Base-by-base conservation (phyloP, 2,113 vertebrate genomes). In the Ptilonorhynchus violaceus region DNA sequence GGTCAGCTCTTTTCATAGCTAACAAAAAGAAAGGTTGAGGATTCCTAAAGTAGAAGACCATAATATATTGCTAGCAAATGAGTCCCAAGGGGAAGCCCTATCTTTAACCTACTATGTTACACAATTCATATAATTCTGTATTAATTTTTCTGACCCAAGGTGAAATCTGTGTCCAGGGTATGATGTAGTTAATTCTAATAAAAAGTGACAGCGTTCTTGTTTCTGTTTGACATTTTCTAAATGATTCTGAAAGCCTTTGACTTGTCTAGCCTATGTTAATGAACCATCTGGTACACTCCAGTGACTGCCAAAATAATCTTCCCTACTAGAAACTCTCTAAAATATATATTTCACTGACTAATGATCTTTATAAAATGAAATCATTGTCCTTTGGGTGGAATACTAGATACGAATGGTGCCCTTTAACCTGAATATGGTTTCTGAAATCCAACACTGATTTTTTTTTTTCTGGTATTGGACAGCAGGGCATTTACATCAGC, bases 101-200 rank as follows among this genome's bases (percentile, higher is more conserved):
- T 98, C 98, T 99, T 98, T 98, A 98, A 98, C 98, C 97, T 96
- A 94, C 95, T 95, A 96, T 97, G 97, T 98, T 97, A 96, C 96
- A 98, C 97, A 98, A 98, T 98, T 98, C 98, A 98, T 98, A 98
- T 98, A 98, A 99, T 99, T 98, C 98, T 98, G 98, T 99, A 99
- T 99, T 99, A 99, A 99, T 99, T 98, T 98, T 97, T 99, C 98
- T 99, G 99, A 99, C 99, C 99, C 98, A 98, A 98, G 99, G 99
- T 99, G 98, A 98, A 99, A 98, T 98, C 97, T 97, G 97, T 97
- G 97, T 98, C 97, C 98, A 97, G 96, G 97, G 97, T 97, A 95
- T 98, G 96, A 97, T 96, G 97, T 96, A 98, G 98, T 98, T 98
- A 98, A 98, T 98, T 97, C 98, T 99, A 98, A 99, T 99, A 98